phyloP scores from a whole-genome alignment of 2,113 vertebrate species.

The Paradoxurus hermaphroditus region DNA sequence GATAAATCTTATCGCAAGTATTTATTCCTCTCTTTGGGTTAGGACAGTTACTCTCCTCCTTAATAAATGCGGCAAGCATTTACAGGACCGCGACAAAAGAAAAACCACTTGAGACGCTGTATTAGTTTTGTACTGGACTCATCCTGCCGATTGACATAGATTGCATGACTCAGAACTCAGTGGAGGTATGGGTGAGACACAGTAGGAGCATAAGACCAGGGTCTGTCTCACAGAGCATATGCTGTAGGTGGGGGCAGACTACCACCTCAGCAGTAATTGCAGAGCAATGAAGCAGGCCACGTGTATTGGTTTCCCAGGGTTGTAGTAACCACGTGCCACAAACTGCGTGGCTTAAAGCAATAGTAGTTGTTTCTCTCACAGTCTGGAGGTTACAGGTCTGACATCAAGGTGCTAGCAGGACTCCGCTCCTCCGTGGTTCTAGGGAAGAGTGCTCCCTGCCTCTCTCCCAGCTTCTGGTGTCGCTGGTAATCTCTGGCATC shows the following conservation, averaged over 20 bases:
- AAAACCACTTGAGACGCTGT: background rate
- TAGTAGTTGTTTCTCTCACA: background rate
- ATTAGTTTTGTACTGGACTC: background rate
- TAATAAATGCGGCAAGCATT: background rate
- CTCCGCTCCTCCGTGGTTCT: accelerated
- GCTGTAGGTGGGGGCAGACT: background rate
- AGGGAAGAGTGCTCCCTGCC: background rate
- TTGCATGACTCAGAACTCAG: background rate
- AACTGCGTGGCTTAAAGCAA: background rate
- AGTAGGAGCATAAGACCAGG: background rate
- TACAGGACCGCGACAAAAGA: background rate
- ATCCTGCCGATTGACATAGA: accelerated
- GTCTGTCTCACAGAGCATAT: background rate
- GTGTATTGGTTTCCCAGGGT: background rate
- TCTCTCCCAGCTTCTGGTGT: background rate
- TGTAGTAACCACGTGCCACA: background rate
- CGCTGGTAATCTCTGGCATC: background rate
- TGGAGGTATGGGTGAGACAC: background rate
- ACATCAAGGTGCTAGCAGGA: background rate
- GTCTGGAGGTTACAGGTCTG: background rate
- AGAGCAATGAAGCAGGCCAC: background rate
- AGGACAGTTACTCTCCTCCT: background rate
- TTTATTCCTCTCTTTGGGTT: background rate
- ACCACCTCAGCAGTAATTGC: background rate
- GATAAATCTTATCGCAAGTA: background rate